Percentiles rank a stretch among this genome's conserved stretches.
Evolutionary conservation across 2,797 vertebrate species (phyloP).

Genomic region (Gymnoscopelus microlampas): DNA sequence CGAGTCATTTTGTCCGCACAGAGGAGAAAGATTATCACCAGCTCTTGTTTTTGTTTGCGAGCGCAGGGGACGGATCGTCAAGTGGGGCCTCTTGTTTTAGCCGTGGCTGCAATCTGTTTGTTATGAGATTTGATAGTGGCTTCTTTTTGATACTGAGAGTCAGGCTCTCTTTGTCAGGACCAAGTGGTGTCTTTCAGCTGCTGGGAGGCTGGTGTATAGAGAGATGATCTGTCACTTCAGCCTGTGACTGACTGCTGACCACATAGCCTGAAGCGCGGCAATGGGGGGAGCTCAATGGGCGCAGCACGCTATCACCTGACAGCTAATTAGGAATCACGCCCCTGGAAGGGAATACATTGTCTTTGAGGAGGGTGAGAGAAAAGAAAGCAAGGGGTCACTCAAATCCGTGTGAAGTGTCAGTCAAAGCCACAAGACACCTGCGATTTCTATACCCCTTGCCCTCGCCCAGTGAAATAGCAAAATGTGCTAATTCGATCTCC

Average conservation of each 20-base stretch:
- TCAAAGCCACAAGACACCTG: constrained; percentile 76
- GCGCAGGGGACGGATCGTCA: constrained; percentile 41
- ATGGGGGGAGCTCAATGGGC: constrained; percentile 69
- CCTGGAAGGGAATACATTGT: constrained; percentile 78
- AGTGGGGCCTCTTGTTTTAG: constrained; percentile 56
- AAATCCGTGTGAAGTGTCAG: constrained; percentile 78
- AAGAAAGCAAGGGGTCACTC: constrained; percentile 72
- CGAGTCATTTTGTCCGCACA: constrained; percentile 27
- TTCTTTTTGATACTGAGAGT: constrained; percentile 67
- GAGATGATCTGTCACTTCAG: constrained; percentile 79
- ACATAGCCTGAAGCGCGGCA: constrained; percentile 73
- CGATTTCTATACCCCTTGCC: constrained; percentile 25
- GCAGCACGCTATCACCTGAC: constrained; percentile 79
- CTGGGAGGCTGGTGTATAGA: constrained; percentile 59
- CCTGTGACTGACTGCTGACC: constrained; percentile 74
- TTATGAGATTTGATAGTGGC: constrained; percentile 72
- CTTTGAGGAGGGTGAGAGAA: constrained; percentile 73
- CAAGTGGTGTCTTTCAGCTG: constrained; percentile 79
- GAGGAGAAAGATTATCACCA: constrained; percentile 31
- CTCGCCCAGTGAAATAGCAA: not conserved
- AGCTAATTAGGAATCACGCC: constrained; percentile 83
- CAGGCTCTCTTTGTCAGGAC: constrained; percentile 75
- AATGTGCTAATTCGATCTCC: not conserved
- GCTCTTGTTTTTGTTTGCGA: constrained; percentile 60
- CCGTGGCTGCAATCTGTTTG: constrained; percentile 63